Conservation (phyloP, 2,888 invertebrate genomes). For the Petrolisthes cinctipes region DNA sequence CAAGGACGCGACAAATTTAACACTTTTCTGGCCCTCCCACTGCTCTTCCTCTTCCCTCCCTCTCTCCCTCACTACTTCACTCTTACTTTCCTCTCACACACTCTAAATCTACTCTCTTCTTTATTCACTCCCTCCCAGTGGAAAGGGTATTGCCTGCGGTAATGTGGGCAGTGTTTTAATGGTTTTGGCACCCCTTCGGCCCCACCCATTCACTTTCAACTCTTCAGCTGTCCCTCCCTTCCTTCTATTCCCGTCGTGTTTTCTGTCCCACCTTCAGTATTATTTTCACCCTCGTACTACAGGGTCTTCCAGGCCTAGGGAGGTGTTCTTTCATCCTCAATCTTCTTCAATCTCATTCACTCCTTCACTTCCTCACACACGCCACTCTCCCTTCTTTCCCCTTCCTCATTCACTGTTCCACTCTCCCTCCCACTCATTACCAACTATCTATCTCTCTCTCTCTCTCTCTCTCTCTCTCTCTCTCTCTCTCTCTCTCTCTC, state of each 20-base stretch:
- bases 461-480: neutral
- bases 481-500: neutral
- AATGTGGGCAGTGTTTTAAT: too few species aligned
- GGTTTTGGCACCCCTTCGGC: too few species aligned
- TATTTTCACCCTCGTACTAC: neutral
- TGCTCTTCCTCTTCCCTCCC: too few species aligned
- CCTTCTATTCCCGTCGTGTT: neutral
- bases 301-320: too few species aligned
- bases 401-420: neutral
- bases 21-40: too few species aligned
- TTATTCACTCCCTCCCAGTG: too few species aligned
- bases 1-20: too few species aligned
- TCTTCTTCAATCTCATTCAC: neutral
- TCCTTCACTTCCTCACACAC: neutral
- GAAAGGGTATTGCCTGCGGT: too few species aligned
- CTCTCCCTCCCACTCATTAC: neutral
- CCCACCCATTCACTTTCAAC: too few species aligned
- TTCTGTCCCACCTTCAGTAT: conserved; percentile 1
- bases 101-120: too few species aligned
- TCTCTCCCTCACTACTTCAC: neutral
- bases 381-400: neutral
- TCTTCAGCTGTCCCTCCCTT: neutral
- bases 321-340: neutral
- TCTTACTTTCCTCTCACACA: neutral
- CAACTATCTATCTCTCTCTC: neutral